Base-by-base conservation (phyloP, 2,797 vertebrate genomes). In the Paedocypris micromegethes region DNA sequence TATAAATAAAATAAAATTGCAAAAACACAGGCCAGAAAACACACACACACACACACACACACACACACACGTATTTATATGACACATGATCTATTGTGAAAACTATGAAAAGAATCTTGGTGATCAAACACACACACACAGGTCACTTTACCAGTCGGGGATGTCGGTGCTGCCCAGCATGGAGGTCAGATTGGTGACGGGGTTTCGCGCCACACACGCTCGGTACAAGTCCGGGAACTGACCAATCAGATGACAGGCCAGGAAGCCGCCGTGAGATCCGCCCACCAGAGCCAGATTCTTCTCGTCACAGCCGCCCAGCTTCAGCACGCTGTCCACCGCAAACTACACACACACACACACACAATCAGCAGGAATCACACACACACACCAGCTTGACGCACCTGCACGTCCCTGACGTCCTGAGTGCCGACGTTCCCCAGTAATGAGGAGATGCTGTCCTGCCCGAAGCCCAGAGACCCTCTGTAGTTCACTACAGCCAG, bases 201-300 rank as follows among this genome's bases (percentile, higher is more conserved):
- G 96, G 82, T 99, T 99, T 64, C 92, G 89, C 9, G 85, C 85
- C 66, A 95, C 90, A 0, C 95, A 96, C 56, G 93, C 94, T 0
- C 81, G 89, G 78, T 98, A 99, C 77, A 90, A 93, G 0, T 86
- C 82, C 0, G 95, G 95, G 76, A 93, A 98, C 78, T 97, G 96
- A 66, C 95, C 94, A 47, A 99, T 91, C 69, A 99, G 89, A 81
- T 98, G 97, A 79, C 93, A 96, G 0, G 93, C 92, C 78, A 99
- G 83, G 84, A 99, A 99, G 68, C 97, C 97, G 0, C 97, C 96
- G 0, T 98, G 96, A 0, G 97, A 99, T 58, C 96, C 94, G 0
- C 96, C 97, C 2, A 86, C 78, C 47, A 98, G 73, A 0, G 91
- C 91, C 50, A 97, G 88, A 0, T 86, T 93, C 46, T 87, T 51